These are phyloP conservation scores for Isurus oxyrinchus DNA, from an alignment of 2,113 vertebrate genomes.

Conservation along the genomic window DNA sequence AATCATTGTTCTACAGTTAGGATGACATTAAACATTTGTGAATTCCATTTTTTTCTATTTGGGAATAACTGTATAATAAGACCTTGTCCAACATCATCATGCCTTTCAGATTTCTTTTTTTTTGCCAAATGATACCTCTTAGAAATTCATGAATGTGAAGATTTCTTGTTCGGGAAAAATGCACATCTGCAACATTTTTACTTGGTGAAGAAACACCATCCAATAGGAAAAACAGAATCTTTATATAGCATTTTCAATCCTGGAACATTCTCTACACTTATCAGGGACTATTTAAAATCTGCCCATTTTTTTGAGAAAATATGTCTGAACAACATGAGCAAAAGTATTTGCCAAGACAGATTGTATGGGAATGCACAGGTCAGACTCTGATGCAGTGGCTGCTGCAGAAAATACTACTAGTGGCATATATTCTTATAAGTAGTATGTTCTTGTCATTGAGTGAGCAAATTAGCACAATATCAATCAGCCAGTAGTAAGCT, in stretches of 20 bases:
- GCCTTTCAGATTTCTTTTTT: not conserved
- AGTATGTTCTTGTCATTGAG: not conserved
- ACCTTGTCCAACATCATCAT: not conserved
- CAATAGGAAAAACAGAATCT: too few relatives aligned
- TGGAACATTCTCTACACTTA: not conserved
- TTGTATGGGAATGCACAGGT: not conserved
- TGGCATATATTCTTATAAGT: not conserved
- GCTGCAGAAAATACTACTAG: not conserved
- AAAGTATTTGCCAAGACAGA: too few relatives aligned
- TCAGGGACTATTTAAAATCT: not conserved
- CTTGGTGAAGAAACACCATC: not conserved
- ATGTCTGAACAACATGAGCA: not conserved
- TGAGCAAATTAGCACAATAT: not conserved
- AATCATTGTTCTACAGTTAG: not conserved
- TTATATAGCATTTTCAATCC: not conserved
- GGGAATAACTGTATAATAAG: not conserved
- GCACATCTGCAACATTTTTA: slow-evolving; percentile 19
- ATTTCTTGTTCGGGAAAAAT: not conserved
- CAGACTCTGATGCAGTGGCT: not conserved
- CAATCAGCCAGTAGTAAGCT: not conserved
- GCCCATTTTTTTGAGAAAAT: not conserved
- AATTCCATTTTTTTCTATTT: not conserved
- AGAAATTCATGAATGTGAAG: not conserved
- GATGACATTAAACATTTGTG: not conserved
- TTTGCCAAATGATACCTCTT: not conserved